These are phyloP conservation scores for Sphaerophoria rueppellii DNA, from an alignment of 2,888 invertebrate genomes.

Conservation along the genomic window DNA sequence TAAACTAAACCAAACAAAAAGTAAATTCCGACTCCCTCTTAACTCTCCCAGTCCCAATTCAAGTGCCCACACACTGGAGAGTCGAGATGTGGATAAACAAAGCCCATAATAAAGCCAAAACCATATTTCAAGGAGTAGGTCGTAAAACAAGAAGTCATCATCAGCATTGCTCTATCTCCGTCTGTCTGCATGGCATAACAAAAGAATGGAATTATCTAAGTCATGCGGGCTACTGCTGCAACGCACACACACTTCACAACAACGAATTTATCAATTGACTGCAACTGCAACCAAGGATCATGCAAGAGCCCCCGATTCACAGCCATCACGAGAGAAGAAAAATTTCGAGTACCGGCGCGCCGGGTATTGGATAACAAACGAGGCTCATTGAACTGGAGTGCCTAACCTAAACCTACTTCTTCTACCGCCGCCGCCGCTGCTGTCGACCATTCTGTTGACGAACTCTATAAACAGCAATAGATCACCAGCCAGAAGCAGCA, in stretches of 20 bases:
- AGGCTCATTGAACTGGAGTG: constrained; percentile 69
- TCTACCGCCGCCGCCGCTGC: constrained; percentile 20
- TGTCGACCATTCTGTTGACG: too few species aligned
- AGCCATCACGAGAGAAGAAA: constrained; percentile 73
- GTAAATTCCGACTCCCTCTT: constrained; percentile 8
- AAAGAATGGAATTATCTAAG: constrained; percentile 26
- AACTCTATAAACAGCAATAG: constrained; percentile 49
- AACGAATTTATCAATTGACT: constrained; percentile 63
- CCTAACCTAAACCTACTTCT: constrained; percentile 15
- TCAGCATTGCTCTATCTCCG: constrained; percentile 35
- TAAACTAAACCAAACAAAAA: background rate
- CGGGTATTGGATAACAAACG: constrained; percentile 69
- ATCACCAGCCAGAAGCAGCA: constrained; percentile 55
- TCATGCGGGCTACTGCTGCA: constrained; percentile 20
- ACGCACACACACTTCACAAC: constrained; percentile 64
- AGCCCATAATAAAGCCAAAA: constrained; percentile 71
- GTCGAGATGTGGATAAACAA: constrained; percentile 70
- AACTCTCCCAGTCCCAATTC: constrained; percentile 36
- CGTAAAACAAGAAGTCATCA: constrained; percentile 70
- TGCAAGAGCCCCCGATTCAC: constrained; percentile 21
- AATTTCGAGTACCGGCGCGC: constrained; percentile 63
- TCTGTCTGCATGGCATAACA: constrained; percentile 18
- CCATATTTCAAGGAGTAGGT: constrained; percentile 41
- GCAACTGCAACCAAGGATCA: constrained; percentile 24
- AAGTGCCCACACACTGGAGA: constrained; percentile 68